Evolutionary conservation across 2,888 invertebrate species (phyloP).

Genomic region (Rhabditoides inermis): DNA sequence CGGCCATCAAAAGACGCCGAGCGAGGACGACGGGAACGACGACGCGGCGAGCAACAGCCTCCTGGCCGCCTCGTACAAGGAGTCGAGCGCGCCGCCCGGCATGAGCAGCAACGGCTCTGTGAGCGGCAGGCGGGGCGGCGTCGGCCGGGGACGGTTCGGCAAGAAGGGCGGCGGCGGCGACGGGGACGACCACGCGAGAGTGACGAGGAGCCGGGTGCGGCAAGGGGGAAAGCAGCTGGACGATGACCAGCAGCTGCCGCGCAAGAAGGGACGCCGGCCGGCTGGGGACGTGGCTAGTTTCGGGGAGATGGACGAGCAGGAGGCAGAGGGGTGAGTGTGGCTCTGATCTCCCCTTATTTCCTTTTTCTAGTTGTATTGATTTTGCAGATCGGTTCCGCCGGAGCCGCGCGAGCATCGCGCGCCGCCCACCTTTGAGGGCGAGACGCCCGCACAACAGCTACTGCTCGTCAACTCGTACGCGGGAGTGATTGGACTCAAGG

Average conservation of each 20-base stretch:
- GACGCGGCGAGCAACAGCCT: too few relatives aligned
- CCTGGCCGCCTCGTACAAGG: too few relatives aligned
- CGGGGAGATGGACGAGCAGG: neutral
- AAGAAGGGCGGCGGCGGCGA: conserved; percentile 1
- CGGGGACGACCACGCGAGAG: conserved; percentile 5
- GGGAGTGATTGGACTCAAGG: too few relatives aligned
- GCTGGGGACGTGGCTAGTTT: neutral
- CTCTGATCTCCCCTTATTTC: too few relatives aligned
- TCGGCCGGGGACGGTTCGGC: neutral
- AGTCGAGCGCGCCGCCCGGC: too few relatives aligned
- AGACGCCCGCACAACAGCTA: too few relatives aligned
- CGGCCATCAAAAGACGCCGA: conserved; percentile 2
- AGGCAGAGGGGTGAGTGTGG: too few relatives aligned
- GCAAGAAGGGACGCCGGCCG: conserved; percentile 9
- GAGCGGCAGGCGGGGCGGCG: neutral
- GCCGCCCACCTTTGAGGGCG: too few relatives aligned
- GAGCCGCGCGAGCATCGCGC: too few relatives aligned
- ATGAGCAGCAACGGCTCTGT: neutral
- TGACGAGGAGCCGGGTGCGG: conserved; percentile 10
- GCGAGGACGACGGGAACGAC: conserved; percentile 4
- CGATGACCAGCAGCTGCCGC: conserved; percentile 4
- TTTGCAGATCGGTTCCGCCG: too few relatives aligned
- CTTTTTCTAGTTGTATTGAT: too few relatives aligned
- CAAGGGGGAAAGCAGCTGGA: conserved; percentile 7
- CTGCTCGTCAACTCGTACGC: too few relatives aligned